phyloP scores from a whole-genome alignment of 2,888 invertebrate genomes.

The Melanophora roralis region DNA sequence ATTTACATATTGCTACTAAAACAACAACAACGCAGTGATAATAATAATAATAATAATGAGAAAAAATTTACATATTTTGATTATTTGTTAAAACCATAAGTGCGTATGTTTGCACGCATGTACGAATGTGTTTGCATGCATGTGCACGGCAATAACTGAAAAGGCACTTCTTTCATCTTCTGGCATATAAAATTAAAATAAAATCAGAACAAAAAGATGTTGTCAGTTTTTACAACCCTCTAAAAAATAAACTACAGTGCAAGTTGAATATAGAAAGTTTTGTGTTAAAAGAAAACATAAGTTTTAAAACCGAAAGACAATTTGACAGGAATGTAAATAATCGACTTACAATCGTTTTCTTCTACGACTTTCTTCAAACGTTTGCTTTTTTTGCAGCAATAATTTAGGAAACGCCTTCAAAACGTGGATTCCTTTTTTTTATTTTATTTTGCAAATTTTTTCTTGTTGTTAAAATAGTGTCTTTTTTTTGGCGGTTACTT shows the following conservation, averaged over 20 bases:
- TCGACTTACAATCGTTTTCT: slow-evolving; percentile 13
- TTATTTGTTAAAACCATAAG: slow-evolving; percentile 30
- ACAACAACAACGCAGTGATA: background rate
- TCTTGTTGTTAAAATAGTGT: background rate
- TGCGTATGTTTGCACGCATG: background rate
- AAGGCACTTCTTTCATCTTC: slow-evolving; percentile 5
- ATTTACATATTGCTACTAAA: background rate
- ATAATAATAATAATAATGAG: too few relatives aligned
- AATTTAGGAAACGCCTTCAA: slow-evolving; percentile 44
- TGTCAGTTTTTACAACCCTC: slow-evolving; percentile 21
- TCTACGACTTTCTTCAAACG: background rate
- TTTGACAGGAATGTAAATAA: slow-evolving; percentile 31
- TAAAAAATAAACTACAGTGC: background rate
- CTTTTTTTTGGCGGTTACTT: too few relatives aligned
- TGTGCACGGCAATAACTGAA: background rate
- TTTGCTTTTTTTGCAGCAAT: background rate
- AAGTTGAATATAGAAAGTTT: slow-evolving; percentile 1
- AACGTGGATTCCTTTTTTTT: background rate
- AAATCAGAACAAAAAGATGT: background rate
- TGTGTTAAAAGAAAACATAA: slow-evolving; percentile 19
- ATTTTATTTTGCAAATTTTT: background rate
- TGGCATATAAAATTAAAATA: slow-evolving; percentile 37
- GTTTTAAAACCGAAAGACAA: slow-evolving; percentile 12
- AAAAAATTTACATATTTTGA: slow-evolving; percentile 59
- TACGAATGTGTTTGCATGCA: background rate